phyloP scores from a whole-genome alignment of 2,797 vertebrate genomes.

The Oreonectes daqikongensis region DNA sequence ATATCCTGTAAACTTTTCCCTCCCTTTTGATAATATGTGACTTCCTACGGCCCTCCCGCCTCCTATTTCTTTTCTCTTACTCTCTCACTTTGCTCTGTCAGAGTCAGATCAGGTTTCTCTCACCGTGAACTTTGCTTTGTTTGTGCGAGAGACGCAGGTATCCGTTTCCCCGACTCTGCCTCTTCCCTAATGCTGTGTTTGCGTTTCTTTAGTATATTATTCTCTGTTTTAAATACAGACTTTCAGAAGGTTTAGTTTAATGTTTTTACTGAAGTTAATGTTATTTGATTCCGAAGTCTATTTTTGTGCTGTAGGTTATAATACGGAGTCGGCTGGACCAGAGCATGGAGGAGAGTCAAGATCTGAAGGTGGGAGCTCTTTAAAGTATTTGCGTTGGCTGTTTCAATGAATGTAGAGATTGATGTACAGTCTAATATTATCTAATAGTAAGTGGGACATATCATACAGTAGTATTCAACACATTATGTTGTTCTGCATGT shows the following conservation, averaged over 20 bases:
- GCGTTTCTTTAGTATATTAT: slow-evolving; percentile 24
- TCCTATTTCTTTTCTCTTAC: not conserved
- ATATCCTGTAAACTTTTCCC: slow-evolving; percentile 6
- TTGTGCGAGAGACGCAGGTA: slow-evolving; percentile 43
- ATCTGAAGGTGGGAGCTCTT: slow-evolving; percentile 84
- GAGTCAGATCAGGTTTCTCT: slow-evolving; percentile 52
- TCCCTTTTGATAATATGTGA: slow-evolving; percentile 21
- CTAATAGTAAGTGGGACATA: not conserved
- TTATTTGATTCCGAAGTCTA: slow-evolving; percentile 27
- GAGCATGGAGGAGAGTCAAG: slow-evolving; percentile 91
- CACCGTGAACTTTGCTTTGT: slow-evolving; percentile 52
- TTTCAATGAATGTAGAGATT: slow-evolving; percentile 4
- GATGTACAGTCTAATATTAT: not conserved
- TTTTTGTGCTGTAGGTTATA: slow-evolving; percentile 63
- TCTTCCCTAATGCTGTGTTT: slow-evolving; percentile 20
- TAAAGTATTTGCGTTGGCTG: not conserved
- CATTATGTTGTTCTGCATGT: no score
- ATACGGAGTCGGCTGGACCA: slow-evolving; percentile 92
- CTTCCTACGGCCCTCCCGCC: not conserved
- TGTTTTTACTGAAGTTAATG: not conserved
- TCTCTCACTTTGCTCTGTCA: slow-evolving; percentile 20
- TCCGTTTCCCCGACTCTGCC: slow-evolving; percentile 46
- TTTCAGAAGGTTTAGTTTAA: not conserved
- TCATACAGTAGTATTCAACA: not conserved
- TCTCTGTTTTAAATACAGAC: slow-evolving; percentile 10